Conservation (phyloP, 2,113 vertebrate species). For the Xiphias gladius region DNA sequence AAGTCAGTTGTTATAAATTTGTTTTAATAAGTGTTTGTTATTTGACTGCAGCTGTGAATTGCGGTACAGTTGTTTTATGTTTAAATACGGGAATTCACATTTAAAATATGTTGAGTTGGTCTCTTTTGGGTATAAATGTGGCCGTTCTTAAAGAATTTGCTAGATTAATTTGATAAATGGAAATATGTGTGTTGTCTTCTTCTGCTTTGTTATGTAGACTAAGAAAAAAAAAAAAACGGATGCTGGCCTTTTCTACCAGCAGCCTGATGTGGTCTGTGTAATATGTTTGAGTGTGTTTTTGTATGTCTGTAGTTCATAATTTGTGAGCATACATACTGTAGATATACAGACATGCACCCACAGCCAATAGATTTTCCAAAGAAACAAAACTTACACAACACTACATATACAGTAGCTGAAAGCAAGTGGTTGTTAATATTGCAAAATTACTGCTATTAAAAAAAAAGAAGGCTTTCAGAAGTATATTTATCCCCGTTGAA, state of each 20-base stretch:
- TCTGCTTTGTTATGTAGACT: constrained; percentile 72
- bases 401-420: constrained; percentile 47
- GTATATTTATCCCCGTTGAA: constrained; percentile 64
- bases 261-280: constrained; percentile 71
- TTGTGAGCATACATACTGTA: constrained; percentile 68
- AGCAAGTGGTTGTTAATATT: constrained; percentile 46
- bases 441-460: constrained; percentile 39
- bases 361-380: constrained; percentile 81
- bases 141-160: constrained; percentile 65
- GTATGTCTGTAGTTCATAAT: constrained; percentile 70
- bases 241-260: constrained; percentile 61
- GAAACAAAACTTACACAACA: constrained; percentile 65
- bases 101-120: constrained; percentile 74
- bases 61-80: constrained; percentile 96
- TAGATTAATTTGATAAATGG: constrained; percentile 73
- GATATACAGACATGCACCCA: constrained; percentile 64
- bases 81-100: constrained; percentile 86
- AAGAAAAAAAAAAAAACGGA: constrained; percentile 44
- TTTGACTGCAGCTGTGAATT: constrained; percentile 97
- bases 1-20: constrained; percentile 82
- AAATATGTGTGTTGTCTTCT: constrained; percentile 63
- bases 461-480: constrained; percentile 56
- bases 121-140: constrained; percentile 73
- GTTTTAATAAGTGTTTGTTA: constrained; percentile 90
- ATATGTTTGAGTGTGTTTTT: constrained; percentile 74